These are phyloP conservation scores for Spinus olivaceus DNA, from an alignment of 2,797 vertebrate species.

Conservation along the genomic window DNA sequence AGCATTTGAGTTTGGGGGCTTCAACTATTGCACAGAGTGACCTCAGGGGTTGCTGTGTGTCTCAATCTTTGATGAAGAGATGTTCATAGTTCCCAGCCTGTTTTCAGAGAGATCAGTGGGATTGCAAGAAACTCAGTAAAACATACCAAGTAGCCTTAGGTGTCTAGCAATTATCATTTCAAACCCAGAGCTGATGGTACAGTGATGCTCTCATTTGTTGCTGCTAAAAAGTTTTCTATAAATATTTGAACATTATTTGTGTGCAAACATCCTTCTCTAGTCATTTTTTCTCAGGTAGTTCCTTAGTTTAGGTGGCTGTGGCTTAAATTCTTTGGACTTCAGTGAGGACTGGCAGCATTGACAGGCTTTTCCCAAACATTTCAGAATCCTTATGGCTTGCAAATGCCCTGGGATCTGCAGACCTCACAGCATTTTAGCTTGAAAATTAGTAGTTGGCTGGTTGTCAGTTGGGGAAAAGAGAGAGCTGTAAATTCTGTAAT, in stretches of 20 bases:
- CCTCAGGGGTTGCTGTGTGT: not conserved
- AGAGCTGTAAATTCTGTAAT: not conserved
- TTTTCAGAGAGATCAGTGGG: not conserved
- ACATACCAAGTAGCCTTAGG: not conserved
- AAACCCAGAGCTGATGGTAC: not conserved
- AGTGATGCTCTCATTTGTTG: not conserved
- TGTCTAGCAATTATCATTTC: not conserved
- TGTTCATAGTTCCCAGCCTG: not conserved
- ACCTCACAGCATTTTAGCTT: not conserved
- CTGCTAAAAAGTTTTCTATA: not conserved
- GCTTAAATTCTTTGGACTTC: not conserved
- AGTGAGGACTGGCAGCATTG: not conserved
- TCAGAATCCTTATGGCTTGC: not conserved
- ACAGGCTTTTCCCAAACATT: not conserved
- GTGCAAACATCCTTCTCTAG: not conserved
- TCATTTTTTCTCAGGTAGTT: not conserved
- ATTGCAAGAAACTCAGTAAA: not conserved
- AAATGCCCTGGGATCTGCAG: not conserved
- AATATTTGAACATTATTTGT: not conserved
- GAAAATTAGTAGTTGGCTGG: constrained; percentile 10
- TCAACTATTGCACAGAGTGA: not conserved
- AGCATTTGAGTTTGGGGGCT: not conserved
- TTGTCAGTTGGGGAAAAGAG: not conserved
- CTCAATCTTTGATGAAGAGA: not conserved
- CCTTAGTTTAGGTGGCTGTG: not conserved